These are phyloP conservation scores for Riparia riparia DNA, from an alignment of 2,113 vertebrate genomes.

Conservation along the genomic window DNA sequence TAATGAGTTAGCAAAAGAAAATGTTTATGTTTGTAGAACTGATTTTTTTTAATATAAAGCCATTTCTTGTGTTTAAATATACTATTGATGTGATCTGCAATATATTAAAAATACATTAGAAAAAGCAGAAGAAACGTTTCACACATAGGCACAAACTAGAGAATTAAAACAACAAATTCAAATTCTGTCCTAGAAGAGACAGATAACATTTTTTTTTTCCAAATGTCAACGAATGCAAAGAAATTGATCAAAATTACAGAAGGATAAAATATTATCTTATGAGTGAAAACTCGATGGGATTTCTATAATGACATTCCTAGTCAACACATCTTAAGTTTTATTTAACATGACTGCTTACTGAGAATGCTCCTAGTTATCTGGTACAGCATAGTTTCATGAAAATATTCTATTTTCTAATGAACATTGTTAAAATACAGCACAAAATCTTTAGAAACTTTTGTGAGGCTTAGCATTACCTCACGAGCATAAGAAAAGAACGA, in stretches of 20 bases:
- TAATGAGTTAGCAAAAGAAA: not conserved
- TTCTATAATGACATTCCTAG: not conserved
- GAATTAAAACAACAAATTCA: not conserved
- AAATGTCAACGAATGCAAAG: not conserved
- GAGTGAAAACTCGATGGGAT: not conserved
- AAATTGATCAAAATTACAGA: not conserved
- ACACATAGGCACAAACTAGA: not conserved
- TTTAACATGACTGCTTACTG: not conserved
- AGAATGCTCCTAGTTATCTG: not conserved
- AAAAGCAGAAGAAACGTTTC: not conserved
- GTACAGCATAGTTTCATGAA: not conserved
- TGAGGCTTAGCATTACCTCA: not conserved
- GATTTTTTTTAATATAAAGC: slow-evolving; percentile 2
- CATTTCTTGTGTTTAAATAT: not conserved
- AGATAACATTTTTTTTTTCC: not conserved
- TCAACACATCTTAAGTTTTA: not conserved
- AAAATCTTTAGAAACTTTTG: not conserved
- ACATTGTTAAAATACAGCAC: not conserved
- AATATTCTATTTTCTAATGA: not conserved
- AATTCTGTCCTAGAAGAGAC: not conserved
- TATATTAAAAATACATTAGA: not conserved
- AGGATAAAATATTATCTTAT: not conserved
- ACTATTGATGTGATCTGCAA: not conserved
- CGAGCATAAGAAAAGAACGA: not conserved
- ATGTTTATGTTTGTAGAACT: not conserved